These are phyloP conservation scores for Lithosia quadra DNA, from an alignment of 2,888 invertebrate genomes.

Conservation along the genomic window DNA sequence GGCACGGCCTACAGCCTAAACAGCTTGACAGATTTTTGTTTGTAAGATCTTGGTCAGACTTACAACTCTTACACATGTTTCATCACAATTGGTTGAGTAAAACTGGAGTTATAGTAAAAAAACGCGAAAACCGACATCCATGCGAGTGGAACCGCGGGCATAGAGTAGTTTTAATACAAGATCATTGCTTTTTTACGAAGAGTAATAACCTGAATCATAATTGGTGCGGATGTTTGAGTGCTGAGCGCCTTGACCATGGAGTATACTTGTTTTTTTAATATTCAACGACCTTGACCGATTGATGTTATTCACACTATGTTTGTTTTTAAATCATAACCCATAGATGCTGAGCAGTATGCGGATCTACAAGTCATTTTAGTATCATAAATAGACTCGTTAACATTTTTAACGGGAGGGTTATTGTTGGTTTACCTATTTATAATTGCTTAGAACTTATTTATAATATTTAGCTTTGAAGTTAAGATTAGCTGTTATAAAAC, in stretches of 20 bases:
- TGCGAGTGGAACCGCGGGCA: too few relatives aligned
- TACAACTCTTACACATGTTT: too few relatives aligned
- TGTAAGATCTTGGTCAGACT: too few relatives aligned
- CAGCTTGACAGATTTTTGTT: too few relatives aligned
- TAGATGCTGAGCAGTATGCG: neutral
- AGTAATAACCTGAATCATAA: conserved; percentile 2
- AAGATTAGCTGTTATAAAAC: too few relatives aligned
- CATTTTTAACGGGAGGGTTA: neutral
- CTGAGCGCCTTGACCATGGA: conserved; percentile 2
- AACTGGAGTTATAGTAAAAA: too few relatives aligned
- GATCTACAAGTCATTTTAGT: neutral
- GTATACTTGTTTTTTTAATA: conserved; percentile 3
- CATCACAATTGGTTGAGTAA: too few relatives aligned
- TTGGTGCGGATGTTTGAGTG: neutral
- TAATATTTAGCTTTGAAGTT: neutral
- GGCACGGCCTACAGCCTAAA: too few relatives aligned
- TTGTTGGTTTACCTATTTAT: too few relatives aligned
- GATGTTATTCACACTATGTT: conserved; percentile 4
- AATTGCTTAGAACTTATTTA: neutral
- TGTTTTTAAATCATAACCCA: neutral
- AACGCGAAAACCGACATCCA: too few relatives aligned
- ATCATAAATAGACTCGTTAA: neutral
- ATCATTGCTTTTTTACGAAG: neutral
- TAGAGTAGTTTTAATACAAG: neutral
- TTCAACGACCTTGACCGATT: neutral